These are phyloP conservation scores for Glyphotaelius pellucidus DNA, from an alignment of 2,888 invertebrate species.

Conservation along the genomic window DNA sequence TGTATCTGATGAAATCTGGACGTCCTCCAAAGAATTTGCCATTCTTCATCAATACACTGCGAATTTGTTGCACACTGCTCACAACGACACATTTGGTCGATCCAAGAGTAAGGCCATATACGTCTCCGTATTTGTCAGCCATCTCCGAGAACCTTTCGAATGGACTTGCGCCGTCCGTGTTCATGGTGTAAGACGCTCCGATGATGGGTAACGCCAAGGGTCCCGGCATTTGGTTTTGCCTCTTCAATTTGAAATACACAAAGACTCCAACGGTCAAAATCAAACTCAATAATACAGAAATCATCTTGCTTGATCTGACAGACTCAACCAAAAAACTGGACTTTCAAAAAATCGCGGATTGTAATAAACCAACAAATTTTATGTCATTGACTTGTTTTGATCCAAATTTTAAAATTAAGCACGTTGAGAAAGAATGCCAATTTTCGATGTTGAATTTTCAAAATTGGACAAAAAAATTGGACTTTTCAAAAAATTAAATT, in stretches of 20 bases:
- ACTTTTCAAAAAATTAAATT: not conserved
- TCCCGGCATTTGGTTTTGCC: constrained; percentile 78
- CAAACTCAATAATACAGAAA: constrained; percentile 43
- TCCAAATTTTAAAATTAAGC: not conserved
- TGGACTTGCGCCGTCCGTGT: constrained; percentile 80
- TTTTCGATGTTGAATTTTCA: no score
- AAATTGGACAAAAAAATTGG: not conserved
- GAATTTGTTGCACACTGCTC: constrained; percentile 83
- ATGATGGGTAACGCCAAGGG: constrained; percentile 82
- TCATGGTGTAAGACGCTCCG: constrained; percentile 83
- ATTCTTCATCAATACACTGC: constrained; percentile 87
- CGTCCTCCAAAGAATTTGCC: constrained; percentile 90
- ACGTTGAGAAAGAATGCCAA: not conserved
- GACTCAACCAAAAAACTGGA: not conserved
- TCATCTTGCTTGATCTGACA: constrained; percentile 5
- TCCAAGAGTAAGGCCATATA: constrained; percentile 84
- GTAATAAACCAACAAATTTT: not conserved
- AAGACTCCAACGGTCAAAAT: constrained; percentile 36
- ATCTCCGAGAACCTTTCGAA: constrained; percentile 85
- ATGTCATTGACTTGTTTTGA: not conserved
- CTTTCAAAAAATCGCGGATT: no score
- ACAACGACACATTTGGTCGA: constrained; percentile 84
- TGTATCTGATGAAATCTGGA: constrained; percentile 88
- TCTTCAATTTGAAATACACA: not conserved
- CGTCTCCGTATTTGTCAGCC: constrained; percentile 83